Percentiles rank a stretch among this genome's conserved stretches.
phyloP scores from a whole-genome alignment of 2,113 vertebrate species.

The Etheostoma cragini region DNA sequence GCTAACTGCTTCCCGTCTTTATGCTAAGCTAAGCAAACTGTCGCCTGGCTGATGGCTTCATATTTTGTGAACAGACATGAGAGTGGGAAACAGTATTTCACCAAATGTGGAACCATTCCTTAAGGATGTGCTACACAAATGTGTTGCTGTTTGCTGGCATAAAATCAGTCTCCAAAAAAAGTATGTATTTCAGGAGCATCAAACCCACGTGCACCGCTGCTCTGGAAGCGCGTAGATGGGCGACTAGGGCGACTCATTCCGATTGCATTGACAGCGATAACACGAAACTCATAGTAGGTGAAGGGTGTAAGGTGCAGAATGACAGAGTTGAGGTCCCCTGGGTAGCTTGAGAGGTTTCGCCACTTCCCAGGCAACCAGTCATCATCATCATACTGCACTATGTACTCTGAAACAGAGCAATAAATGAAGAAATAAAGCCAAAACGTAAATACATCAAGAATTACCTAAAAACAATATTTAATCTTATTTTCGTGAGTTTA shows the following conservation, averaged over 20 bases:
- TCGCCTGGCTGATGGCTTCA: no score
- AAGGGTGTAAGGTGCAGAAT: constrained; percentile 90
- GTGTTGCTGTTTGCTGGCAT: neutral
- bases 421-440: neutral
- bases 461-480: neutral
- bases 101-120: neutral
- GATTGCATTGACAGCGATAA: constrained; percentile 91
- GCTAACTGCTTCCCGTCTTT: neutral
- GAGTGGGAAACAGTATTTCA: neutral
- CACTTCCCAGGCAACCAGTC: constrained; percentile 90
- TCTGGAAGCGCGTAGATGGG: constrained; percentile 90
- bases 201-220: constrained; percentile 92
- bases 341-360: constrained; percentile 92
- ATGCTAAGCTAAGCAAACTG: no score
- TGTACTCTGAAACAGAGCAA: constrained; percentile 83
- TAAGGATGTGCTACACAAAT: neutral
- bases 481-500: neutral
- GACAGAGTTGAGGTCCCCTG: constrained; percentile 91
- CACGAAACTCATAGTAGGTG: constrained; percentile 94
- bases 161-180: neutral
- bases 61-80: neutral
- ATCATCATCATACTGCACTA: constrained; percentile 95
- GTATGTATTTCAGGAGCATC: neutral
- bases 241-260: constrained; percentile 92
- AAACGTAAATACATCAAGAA: neutral